Percentiles rank a stretch among this genome's conserved stretches.
Evolutionary conservation across 2,888 invertebrate species (phyloP).

Genomic region (Ormia ochracea): DNA sequence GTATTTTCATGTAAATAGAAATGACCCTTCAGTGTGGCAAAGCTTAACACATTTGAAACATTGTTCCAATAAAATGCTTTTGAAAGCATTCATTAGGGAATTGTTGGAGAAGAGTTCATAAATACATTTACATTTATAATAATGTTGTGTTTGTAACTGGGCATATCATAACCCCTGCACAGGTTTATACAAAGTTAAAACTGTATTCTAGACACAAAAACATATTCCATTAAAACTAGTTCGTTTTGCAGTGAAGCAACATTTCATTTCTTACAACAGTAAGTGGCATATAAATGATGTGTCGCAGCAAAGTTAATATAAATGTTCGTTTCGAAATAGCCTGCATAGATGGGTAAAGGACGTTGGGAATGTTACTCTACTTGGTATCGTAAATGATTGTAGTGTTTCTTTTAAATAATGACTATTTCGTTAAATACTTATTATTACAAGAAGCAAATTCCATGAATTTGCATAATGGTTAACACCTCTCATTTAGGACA

Average conservation of each 20-base stretch:
- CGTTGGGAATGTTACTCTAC: neutral
- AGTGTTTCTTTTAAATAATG: neutral
- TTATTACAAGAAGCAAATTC: neutral
- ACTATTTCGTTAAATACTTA: neutral
- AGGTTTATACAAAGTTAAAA: neutral
- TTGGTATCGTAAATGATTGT: neutral
- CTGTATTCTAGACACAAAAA: neutral
- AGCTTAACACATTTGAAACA: neutral
- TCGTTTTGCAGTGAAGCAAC: neutral
- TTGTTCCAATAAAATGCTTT: neutral
- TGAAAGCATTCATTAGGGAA: neutral
- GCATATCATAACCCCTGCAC: neutral
- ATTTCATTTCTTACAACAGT: neutral
- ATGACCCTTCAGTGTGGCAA: slow-evolving; percentile 18
- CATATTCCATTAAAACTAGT: neutral
- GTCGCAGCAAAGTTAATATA: neutral
- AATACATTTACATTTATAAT: neutral
- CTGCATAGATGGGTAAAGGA: neutral
- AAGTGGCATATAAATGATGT: neutral
- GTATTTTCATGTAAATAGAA: no score
- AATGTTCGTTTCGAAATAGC: neutral
- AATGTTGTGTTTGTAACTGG: neutral
- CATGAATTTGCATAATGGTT: neutral
- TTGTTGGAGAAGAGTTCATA: neutral
- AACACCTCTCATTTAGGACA: neutral